A percentile compares a stretch with the other conserved stretches of the same genome.
Conservation (phyloP, 2,888 invertebrate genomes). For the Lithophane semibrunnea region DNA sequence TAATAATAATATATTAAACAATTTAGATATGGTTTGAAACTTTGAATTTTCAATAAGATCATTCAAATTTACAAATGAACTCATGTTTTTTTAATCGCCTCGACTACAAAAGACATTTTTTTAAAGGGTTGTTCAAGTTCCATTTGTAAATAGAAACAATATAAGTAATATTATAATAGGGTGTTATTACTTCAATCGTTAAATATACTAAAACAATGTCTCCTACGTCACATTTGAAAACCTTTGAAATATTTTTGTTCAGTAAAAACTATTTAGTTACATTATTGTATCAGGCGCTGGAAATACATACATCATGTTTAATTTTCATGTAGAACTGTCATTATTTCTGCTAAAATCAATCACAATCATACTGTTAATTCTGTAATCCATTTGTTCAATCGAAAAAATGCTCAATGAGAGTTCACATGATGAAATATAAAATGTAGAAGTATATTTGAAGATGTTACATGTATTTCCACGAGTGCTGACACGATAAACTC, state of each 20-base stretch:
- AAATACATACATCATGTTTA: conserved; percentile 54
- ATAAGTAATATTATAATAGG: conserved; percentile 50
- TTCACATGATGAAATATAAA: not conserved
- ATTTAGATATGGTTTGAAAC: conserved; percentile 68
- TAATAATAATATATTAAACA: conserved; percentile 65
- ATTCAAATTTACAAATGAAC: conserved; percentile 64
- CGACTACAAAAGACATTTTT: conserved; percentile 12
- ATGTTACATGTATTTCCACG: conserved; percentile 59
- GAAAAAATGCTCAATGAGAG: not conserved
- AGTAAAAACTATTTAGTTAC: conserved; percentile 70
- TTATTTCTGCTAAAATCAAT: conserved; percentile 7
- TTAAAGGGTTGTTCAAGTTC: conserved; percentile 16
- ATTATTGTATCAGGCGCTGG: conserved; percentile 54
- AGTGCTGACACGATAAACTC: conserved; percentile 55
- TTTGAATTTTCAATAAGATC: conserved; percentile 57
- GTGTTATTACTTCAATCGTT: conserved; percentile 63
- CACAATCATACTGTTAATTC: not conserved
- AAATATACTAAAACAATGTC: conserved; percentile 63
- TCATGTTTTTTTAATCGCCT: conserved; percentile 12
- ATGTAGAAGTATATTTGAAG: not conserved
- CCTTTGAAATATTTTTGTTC: conserved; percentile 68
- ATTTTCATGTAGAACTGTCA: conserved; percentile 3
- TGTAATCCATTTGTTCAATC: not conserved
- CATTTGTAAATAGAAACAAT: conserved; percentile 57
- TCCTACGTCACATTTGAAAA: conserved; percentile 66